These are phyloP conservation scores for Coendou prehensilis DNA, from an alignment of 2,797 vertebrate species.

Conservation along the genomic window DNA sequence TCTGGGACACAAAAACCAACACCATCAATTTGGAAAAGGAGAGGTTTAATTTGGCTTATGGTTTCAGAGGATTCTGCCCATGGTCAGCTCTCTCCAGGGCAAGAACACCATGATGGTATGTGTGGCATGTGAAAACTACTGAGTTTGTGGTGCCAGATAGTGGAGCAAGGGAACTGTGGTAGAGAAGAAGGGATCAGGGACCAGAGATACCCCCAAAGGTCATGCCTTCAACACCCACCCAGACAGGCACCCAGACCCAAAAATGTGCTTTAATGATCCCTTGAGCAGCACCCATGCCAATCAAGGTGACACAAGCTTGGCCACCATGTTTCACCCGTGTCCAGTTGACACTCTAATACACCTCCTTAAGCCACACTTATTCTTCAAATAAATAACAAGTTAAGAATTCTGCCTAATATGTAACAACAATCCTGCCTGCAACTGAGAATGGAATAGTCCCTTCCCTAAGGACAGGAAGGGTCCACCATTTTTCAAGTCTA, in stretches of 20 bases:
- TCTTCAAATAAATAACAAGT: background rate
- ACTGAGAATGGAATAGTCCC: background rate
- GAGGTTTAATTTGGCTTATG: background rate
- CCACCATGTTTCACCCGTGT: background rate
- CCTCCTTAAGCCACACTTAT: background rate
- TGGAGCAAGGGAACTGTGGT: background rate
- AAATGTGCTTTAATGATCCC: too few relatives aligned
- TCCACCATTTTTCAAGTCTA: background rate
- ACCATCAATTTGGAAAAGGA: background rate
- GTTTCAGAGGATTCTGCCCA: background rate
- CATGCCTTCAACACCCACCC: background rate
- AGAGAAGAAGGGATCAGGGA: background rate
- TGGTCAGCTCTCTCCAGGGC: background rate
- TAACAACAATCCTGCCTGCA: background rate
- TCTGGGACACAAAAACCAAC: background rate
- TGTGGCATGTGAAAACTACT: background rate
- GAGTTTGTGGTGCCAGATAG: background rate
- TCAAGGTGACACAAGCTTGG: background rate
- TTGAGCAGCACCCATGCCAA: background rate
- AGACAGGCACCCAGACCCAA: background rate
- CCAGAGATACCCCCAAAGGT: background rate
- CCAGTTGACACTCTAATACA: background rate
- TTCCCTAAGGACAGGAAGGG: too few relatives aligned
- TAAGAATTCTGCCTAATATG: background rate
- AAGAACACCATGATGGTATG: background rate